Evolutionary conservation across 1,140 invertebrate genomes (phyloP).

Genomic region (Drosophila asahinai): DNA sequence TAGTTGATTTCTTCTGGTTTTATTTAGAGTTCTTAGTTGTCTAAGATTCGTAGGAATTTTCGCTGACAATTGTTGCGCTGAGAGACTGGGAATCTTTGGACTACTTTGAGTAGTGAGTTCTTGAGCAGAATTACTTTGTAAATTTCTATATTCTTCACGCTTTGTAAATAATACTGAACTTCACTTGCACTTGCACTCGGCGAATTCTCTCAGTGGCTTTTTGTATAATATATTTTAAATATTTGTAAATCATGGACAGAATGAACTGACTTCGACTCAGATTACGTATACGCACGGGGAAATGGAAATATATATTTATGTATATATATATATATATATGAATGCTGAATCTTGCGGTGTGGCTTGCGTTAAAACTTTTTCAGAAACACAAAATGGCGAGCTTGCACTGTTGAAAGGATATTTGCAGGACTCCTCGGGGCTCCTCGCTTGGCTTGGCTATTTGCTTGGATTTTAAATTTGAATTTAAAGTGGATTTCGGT

Average conservation of each 20-base stretch:
- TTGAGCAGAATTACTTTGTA: conserved; percentile 38
- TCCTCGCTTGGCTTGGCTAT: conserved; percentile 32
- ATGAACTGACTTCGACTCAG: conserved; percentile 53
- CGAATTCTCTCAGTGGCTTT: conserved; percentile 42
- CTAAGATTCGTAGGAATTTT: conserved; percentile 45
- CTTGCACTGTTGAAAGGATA: conserved; percentile 38
- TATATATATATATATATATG: conserved; percentile 6
- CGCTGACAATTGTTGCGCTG: conserved; percentile 53
- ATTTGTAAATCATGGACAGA: conserved; percentile 55
- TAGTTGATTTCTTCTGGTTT: conserved; percentile 2
- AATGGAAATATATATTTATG: conserved; percentile 35
- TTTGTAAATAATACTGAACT: conserved; percentile 56
- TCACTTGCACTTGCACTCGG: conserved; percentile 48
- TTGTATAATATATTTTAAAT: conserved; percentile 41
- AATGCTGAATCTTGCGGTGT: conserved; percentile 36
- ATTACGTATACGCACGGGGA: conserved; percentile 52
- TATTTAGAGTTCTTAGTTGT: conserved; percentile 22
- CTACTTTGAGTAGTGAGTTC: conserved; percentile 53
- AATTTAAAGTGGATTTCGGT: conserved; percentile 18
- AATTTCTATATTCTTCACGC: conserved; percentile 28
- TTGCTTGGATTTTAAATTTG: conserved; percentile 11
- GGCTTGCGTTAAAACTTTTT: conserved; percentile 26
- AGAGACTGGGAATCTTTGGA: conserved; percentile 34
- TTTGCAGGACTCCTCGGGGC: conserved; percentile 29
- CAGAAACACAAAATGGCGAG: conserved; percentile 49